Evolutionary conservation across 2,797 vertebrate species (phyloP).

Genomic region (Protosalanx chinensis): DNA sequence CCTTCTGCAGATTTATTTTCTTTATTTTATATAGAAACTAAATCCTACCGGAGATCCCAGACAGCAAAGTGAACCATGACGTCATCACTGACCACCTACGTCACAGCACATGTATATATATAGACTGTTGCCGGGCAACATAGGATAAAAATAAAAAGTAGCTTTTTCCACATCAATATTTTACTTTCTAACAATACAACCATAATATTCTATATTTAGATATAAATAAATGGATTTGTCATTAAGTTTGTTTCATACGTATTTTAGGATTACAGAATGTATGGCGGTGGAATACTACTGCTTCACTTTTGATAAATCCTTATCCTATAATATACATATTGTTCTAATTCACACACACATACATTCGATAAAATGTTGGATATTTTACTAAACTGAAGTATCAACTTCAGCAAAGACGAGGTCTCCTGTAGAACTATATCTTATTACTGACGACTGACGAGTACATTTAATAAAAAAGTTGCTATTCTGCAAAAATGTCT

Average conservation of each 20-base stretch:
- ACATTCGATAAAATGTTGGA: too few species aligned
- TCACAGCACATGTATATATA: slow-evolving; percentile 61
- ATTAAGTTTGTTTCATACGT: not conserved
- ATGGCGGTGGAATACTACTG: not conserved
- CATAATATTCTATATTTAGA: not conserved
- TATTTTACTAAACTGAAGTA: too few species aligned
- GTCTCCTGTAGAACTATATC: too few species aligned
- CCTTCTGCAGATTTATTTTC: not conserved
- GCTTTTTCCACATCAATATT: not conserved
- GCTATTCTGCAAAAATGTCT: too few species aligned
- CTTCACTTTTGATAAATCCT: not conserved
- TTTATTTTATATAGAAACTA: slow-evolving; percentile 3
- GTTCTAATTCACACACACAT: too few species aligned
- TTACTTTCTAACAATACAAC: slow-evolving; percentile 7
- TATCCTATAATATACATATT: not conserved
- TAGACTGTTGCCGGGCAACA: slow-evolving; percentile 75
- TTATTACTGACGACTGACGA: too few species aligned
- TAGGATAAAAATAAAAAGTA: slow-evolving; percentile 9
- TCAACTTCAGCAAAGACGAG: too few species aligned
- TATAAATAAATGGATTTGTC: not conserved
- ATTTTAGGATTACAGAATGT: not conserved
- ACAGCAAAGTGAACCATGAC: slow-evolving; percentile 53
- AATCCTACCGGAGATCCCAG: slow-evolving; percentile 30
- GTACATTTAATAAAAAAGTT: not conserved
- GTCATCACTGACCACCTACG: slow-evolving; percentile 61